These are phyloP conservation scores for Lochmaea capreae DNA, from an alignment of 2,888 invertebrate species.

Conservation along the genomic window DNA sequence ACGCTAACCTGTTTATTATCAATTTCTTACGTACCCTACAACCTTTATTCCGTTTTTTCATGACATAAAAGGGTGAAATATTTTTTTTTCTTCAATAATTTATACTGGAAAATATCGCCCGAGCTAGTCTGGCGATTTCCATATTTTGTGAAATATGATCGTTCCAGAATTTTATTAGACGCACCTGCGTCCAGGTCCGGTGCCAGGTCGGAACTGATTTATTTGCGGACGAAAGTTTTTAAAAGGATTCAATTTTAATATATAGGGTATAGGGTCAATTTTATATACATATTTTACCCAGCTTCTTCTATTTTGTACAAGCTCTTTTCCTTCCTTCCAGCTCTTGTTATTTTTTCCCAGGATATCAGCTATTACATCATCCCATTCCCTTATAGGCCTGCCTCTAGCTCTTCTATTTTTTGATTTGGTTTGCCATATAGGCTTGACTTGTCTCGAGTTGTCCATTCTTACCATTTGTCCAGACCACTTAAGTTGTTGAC, in stretches of 20 bases:
- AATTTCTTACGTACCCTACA: conserved; percentile 33
- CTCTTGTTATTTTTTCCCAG: too few relatives aligned
- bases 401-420: too few relatives aligned
- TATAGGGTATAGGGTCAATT: too few relatives aligned
- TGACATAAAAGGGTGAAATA: conserved; percentile 21
- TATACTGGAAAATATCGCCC: conserved; percentile 13
- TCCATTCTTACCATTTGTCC: too few relatives aligned
- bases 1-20: conserved; percentile 41
- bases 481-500: too few relatives aligned
- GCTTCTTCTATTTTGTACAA: too few relatives aligned
- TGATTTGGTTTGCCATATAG: too few relatives aligned
- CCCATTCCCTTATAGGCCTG: too few relatives aligned
- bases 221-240: background rate
- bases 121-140: conserved; percentile 10
- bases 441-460: too few relatives aligned
- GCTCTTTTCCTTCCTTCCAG: too few relatives aligned
- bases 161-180: conserved; percentile 8
- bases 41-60: conserved; percentile 14
- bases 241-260: background rate
- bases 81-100: conserved; percentile 25
- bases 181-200: conserved; percentile 19
- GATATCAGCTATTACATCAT: too few relatives aligned
- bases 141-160: conserved; percentile 21
- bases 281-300: too few relatives aligned
- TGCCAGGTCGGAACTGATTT: background rate